Conservation (phyloP, 2,888 invertebrate species). For the Allacma fusca region DNA sequence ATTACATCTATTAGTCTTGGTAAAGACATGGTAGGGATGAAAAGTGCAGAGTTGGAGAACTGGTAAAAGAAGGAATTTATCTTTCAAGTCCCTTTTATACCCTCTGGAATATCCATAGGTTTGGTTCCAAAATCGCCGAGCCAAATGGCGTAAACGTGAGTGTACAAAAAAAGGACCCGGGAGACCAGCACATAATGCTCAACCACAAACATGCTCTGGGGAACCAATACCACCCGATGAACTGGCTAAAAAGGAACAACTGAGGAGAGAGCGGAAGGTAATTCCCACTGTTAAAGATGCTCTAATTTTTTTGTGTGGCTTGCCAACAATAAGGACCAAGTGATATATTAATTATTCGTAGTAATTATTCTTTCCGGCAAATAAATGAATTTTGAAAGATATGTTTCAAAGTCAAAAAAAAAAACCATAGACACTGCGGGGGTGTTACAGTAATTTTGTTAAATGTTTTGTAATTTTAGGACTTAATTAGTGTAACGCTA, state of each 20-base stretch:
- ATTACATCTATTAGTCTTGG: not conserved
- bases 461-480: too few relatives aligned
- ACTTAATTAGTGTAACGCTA: too few relatives aligned
- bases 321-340: too few relatives aligned
- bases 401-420: too few relatives aligned
- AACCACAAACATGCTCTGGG: slow-evolving; percentile 91
- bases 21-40: not conserved
- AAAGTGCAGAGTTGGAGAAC: slow-evolving; percentile 16
- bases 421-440: too few relatives aligned
- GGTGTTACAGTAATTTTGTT: too few relatives aligned
- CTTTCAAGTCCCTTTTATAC: not conserved
- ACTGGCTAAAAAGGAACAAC: slow-evolving; percentile 82
- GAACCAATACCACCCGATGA: slow-evolving; percentile 95
- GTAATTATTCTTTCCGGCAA: too few relatives aligned
- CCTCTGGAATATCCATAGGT: slow-evolving; percentile 74
- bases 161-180: slow-evolving; percentile 99
- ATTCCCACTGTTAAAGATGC: slow-evolving; percentile 1
- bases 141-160: slow-evolving; percentile 99
- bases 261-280: slow-evolving; percentile 80
- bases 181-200: slow-evolving; percentile 96
- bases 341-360: too few relatives aligned
- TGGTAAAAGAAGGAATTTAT: not conserved
- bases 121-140: slow-evolving; percentile 99
- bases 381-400: too few relatives aligned
- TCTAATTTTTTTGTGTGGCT: too few relatives aligned